phyloP scores from a whole-genome alignment of 2,888 invertebrate species.

The Hofmannophila pseudospretella region DNA sequence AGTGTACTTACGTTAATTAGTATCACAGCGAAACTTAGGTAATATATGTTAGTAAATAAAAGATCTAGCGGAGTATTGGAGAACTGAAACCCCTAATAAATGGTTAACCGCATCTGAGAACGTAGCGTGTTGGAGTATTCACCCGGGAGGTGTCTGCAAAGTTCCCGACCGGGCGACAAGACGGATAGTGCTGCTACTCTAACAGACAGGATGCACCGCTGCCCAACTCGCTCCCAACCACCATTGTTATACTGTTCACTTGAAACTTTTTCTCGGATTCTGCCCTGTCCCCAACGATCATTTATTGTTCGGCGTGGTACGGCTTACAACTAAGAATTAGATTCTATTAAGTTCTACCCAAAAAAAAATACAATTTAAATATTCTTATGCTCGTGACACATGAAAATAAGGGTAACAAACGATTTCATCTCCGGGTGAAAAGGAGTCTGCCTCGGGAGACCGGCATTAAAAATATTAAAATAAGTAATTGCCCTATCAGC shows the following conservation, averaged over 20 bases:
- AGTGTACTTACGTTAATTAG: neutral
- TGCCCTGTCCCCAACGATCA: constrained; percentile 1
- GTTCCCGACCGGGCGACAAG: constrained; percentile 38
- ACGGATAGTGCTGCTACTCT: constrained; percentile 30
- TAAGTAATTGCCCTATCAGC: constrained; percentile 69
- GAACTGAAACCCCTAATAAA: constrained; percentile 34
- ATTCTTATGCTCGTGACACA: constrained; percentile 24
- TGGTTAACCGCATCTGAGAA: constrained; percentile 34
- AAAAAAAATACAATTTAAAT: no score
- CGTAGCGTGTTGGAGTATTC: constrained; percentile 22
- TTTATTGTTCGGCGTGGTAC: no score
- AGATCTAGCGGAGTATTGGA: constrained; percentile 24
- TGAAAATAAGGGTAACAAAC: constrained; percentile 32
- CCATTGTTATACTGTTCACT: constrained; percentile 13
- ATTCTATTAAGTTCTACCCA: no score
- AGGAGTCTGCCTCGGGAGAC: constrained; percentile 38
- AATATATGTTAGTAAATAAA: constrained; percentile 18
- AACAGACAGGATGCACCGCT: constrained; percentile 26
- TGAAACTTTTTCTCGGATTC: constrained; percentile 15
- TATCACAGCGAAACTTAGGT: no score
- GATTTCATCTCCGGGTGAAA: constrained; percentile 44
- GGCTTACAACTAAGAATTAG: no score
- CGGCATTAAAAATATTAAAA: constrained; percentile 67
- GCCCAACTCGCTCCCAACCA: constrained; percentile 15
- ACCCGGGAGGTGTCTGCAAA: constrained; percentile 45